These are phyloP conservation scores for Lagopus muta DNA, from an alignment of 2,113 vertebrate species.

Conservation along the genomic window DNA sequence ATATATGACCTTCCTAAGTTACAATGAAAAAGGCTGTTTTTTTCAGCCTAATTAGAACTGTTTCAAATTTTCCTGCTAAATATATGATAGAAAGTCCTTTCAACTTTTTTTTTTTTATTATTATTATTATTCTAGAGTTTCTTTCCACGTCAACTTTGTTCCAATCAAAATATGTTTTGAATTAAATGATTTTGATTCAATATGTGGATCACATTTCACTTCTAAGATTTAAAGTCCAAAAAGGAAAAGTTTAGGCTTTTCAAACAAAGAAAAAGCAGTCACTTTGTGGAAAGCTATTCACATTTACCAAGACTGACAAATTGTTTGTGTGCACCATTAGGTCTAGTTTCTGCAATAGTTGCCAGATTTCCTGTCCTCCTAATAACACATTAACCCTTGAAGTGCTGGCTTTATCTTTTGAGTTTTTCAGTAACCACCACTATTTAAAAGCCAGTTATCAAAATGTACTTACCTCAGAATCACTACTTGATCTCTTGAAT, in stretches of 20 bases:
- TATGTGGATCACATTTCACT: conserved; percentile 83
- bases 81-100: conserved; percentile 84
- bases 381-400: conserved; percentile 80
- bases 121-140: conserved; percentile 73
- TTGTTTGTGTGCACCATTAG: conserved; percentile 85
- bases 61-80: conserved; percentile 84
- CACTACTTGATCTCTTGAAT: background rate
- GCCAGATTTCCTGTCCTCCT: conserved; percentile 86
- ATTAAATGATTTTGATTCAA: conserved; percentile 85
- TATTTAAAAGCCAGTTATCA: background rate
- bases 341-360: conserved; percentile 84
- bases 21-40: conserved; percentile 79
- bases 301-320: conserved; percentile 84
- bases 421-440: background rate
- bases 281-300: conserved; percentile 80
- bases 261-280: conserved; percentile 81
- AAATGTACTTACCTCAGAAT: background rate
- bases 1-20: conserved; percentile 83
- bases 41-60: conserved; percentile 86
- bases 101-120: conserved; percentile 71
- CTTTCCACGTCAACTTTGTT: conserved; percentile 81
- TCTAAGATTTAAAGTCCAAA: conserved; percentile 81
- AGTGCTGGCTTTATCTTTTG: conserved; percentile 65
- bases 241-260: conserved; percentile 82
- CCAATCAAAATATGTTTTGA: conserved; percentile 86